Conservation (phyloP, 2,888 invertebrate genomes). For the Drosophila glabriapex region DNA sequence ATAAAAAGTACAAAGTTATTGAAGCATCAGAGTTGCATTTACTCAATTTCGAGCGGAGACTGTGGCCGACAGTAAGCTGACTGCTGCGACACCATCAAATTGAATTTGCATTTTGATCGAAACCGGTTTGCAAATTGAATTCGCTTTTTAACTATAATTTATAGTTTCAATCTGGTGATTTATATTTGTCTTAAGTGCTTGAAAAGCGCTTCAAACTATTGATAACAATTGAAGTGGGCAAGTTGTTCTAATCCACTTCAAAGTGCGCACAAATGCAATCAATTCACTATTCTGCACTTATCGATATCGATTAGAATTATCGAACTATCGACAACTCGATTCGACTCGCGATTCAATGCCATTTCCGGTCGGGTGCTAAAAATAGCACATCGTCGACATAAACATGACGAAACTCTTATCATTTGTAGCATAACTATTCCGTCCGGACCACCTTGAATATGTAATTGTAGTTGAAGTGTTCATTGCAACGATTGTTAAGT, state of each 20-base stretch:
- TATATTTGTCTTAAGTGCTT: neutral
- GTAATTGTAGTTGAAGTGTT: constrained; percentile 68
- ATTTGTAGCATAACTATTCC: constrained; percentile 32
- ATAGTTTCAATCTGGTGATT: neutral
- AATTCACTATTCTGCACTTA: neutral
- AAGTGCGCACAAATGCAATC: neutral
- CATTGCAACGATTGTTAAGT: constrained; percentile 46
- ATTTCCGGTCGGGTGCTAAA: constrained; percentile 56
- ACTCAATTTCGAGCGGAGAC: neutral
- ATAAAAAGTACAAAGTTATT: neutral
- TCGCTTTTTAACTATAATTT: neutral
- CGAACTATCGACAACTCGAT: constrained; percentile 43
- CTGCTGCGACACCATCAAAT: constrained; percentile 3
- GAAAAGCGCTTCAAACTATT: neutral
- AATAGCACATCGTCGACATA: constrained; percentile 21
- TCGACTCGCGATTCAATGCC: constrained; percentile 43
- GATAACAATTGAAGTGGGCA: neutral
- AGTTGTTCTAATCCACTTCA: neutral
- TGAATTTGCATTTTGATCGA: neutral
- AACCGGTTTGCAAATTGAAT: neutral
- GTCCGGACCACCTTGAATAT: constrained; percentile 67
- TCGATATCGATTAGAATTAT: constrained; percentile 37
- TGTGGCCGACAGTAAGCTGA: constrained; percentile 20
- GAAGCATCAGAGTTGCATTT: neutral
- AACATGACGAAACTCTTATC: constrained; percentile 49